A percentile compares a stretch with the other conserved stretches of the same genome.
Conservation (phyloP, 1,140 invertebrate genomes). For the Heliconius congener region DNA sequence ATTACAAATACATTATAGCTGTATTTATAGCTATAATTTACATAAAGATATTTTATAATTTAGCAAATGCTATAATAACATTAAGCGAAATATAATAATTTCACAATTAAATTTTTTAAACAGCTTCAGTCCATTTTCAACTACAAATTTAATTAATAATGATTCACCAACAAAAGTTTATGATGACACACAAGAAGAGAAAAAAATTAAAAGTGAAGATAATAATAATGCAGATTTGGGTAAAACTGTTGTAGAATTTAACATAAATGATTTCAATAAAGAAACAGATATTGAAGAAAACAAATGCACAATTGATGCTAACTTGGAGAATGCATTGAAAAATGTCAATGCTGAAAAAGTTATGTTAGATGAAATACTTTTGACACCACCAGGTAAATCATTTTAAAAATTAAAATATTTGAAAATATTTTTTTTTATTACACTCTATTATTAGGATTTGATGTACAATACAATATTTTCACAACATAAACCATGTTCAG, state of each 20-base stretch:
- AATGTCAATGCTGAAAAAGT: slow-evolving; percentile 53
- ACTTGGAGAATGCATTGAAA: slow-evolving; percentile 62
- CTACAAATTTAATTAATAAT: slow-evolving; percentile 50
- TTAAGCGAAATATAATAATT: too few species aligned
- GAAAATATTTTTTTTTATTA: too few species aligned
- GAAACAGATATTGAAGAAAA: slow-evolving; percentile 18
- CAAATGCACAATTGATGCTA: slow-evolving; percentile 61
- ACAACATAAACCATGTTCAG: too few species aligned
- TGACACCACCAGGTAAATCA: slow-evolving; percentile 55
- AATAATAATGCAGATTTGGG: slow-evolving; percentile 11
- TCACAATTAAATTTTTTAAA: background rate
- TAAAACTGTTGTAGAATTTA: background rate
- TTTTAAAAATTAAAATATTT: too few species aligned
- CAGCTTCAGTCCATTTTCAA: slow-evolving; percentile 68
- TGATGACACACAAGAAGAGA: slow-evolving; percentile 42
- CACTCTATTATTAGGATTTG: too few species aligned
- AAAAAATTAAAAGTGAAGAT: slow-evolving; percentile 13
- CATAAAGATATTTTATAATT: too few species aligned
- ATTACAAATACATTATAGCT: too few species aligned
- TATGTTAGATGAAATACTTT: slow-evolving; percentile 55
- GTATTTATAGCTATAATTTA: too few species aligned
- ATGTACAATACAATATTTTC: too few species aligned
- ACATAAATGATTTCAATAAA: background rate
- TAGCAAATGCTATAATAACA: too few species aligned
- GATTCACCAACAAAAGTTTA: slow-evolving; percentile 35